Conservation (phyloP, 2,888 invertebrate species). For the Zygogramma bicolorata region DNA sequence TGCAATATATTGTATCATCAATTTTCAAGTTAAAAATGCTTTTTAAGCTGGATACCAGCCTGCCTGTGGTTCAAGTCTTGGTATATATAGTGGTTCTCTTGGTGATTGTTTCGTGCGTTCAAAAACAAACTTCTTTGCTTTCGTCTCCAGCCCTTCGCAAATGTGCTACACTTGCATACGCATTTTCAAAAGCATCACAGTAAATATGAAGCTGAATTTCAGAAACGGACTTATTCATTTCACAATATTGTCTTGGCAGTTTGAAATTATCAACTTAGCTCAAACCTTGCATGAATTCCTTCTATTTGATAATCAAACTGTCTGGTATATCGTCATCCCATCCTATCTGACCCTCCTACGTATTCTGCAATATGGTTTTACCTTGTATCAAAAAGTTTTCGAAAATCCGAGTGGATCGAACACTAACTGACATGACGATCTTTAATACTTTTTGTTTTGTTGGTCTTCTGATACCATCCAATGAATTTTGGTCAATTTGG, state of each 20-base stretch:
- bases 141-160: background rate
- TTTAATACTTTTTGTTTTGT: background rate
- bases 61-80: slow-evolving; percentile 4
- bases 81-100: background rate
- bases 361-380: slow-evolving; percentile 52
- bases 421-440: background rate
- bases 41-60: background rate
- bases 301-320: too few species aligned
- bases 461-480: too few species aligned
- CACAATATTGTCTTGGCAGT: too few species aligned
- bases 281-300: slow-evolving; percentile 41
- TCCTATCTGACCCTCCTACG: slow-evolving; percentile 45
- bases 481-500: too few species aligned
- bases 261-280: slow-evolving; percentile 41
- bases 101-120: slow-evolving; percentile 7
- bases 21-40: too few species aligned
- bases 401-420: slow-evolving; percentile 4
- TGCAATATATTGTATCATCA: too few species aligned
- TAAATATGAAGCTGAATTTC: too few species aligned
- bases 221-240: too few species aligned
- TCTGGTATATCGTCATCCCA: slow-evolving; percentile 37
- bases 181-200: slow-evolving; percentile 17
- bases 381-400: slow-evolving; percentile 33
- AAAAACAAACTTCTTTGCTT: background rate
- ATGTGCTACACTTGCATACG: slow-evolving; percentile 24